Conservation (phyloP, 2,797 vertebrate genomes). For the Darevskia nairensis region DNA sequence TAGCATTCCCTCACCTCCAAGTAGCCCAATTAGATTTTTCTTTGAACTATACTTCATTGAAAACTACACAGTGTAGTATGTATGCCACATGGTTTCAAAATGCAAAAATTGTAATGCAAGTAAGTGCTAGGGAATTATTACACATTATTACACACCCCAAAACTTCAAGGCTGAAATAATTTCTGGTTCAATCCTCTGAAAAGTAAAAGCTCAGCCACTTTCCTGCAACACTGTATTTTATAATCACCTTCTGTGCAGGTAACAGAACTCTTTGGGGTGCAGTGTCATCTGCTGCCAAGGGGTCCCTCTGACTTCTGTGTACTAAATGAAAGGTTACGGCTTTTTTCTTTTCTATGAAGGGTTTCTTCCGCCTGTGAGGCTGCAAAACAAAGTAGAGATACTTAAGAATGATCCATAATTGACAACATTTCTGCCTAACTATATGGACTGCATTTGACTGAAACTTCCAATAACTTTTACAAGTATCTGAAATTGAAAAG, state of each 20-base stretch:
- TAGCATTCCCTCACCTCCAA: neutral
- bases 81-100: neutral
- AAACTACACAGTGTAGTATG: neutral
- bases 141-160: neutral
- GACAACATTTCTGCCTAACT: neutral
- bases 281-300: slow-evolving; percentile 92
- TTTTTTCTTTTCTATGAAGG: slow-evolving; percentile 96
- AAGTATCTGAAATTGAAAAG: neutral
- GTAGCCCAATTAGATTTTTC: neutral
- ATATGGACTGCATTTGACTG: neutral
- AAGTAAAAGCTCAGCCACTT: rapidly evolving
- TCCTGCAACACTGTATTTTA: neutral
- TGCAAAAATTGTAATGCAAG: neutral
- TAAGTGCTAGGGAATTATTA: too few relatives aligned
- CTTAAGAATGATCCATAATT: neutral
- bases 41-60: neutral
- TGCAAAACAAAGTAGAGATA: slow-evolving; percentile 66
- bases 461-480: neutral
- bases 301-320: slow-evolving; percentile 96
- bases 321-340: slow-evolving; percentile 96
- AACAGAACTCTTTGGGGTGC: slow-evolving; percentile 95
- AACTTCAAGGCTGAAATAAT: neutral
- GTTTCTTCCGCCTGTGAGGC: slow-evolving; percentile 96
- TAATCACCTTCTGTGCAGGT: slow-evolving; percentile 81
- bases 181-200: neutral